Evolutionary conservation across 2,888 invertebrate species (phyloP).

Genomic region (Chrysolina oricalcia): DNA sequence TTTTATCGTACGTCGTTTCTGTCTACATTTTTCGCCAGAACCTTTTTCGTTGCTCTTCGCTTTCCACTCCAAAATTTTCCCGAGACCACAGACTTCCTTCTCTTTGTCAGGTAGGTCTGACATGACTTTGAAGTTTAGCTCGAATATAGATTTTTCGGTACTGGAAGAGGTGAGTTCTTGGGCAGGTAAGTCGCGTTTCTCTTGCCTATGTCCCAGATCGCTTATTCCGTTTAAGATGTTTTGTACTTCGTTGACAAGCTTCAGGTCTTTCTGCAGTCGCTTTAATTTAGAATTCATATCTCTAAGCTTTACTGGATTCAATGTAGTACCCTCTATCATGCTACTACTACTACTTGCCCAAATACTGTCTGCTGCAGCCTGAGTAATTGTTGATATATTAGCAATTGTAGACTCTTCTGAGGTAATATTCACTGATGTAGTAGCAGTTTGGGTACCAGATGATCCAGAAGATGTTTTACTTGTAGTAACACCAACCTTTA

Average conservation of each 20-base stretch:
- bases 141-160: neutral
- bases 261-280: conserved; percentile 55
- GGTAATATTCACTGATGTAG: neutral
- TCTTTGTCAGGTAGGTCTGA: conserved; percentile 2
- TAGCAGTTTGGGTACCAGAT: neutral
- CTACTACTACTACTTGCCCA: neutral
- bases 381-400: neutral
- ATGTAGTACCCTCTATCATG: neutral
- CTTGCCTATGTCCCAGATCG: conserved; percentile 38
- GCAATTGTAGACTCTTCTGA: neutral
- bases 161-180: neutral
- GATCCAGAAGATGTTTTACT: neutral
- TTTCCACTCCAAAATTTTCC: conserved; percentile 42
- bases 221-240: conserved; percentile 54
- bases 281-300: conserved; percentile 43
- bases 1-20: conserved; percentile 27
- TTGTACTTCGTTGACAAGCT: conserved; percentile 60
- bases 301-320: neutral
- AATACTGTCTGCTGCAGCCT: neutral
- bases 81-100: conserved; percentile 33
- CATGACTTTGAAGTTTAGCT: conserved; percentile 26
- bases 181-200: conserved; percentile 27
- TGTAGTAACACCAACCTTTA: neutral
- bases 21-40: conserved; percentile 25
- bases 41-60: neutral